Evolutionary conservation across 2,888 invertebrate genomes (phyloP), one percentile per base, ranked within the genome.

Genomic region (Eulithis prunata): DNA sequence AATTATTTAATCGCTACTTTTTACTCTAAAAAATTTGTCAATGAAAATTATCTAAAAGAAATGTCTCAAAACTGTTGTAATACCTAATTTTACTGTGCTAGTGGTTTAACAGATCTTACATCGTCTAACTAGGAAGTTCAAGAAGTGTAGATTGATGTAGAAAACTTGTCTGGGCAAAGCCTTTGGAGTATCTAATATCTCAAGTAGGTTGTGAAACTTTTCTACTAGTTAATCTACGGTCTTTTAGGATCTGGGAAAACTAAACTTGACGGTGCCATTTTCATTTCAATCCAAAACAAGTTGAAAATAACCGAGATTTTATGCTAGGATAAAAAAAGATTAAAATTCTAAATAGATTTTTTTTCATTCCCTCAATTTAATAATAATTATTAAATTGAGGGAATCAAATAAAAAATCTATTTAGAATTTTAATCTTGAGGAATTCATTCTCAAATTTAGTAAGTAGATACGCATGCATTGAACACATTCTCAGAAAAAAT

Each of bases 171-270:
- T 55, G 49, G 38, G 51, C 51, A 52, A 64, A 64, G 64, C 59
- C 60, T 56, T 57, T 60, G 51, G 36, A 56, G 56, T 45, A 60
- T 64, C 59, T 64, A 64, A 64, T 64, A 64, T 64, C 59, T 64
- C 64, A 64, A 60, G 60, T 51, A 62, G 55, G 60, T 60, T 56
- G 36, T 43, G 56, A 51, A 59, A 64, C 56, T 64, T 64, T 64
- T 60, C 55, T 51, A 59, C 36, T 59, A 60, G 59, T 60, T 60
- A 59, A 64, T 64, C 52, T 56, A 56, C 45, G 51, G 49, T 62
- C 53, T 58, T 64, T 41, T 58, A 58, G 49, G 47, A 54, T 47
- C 54, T 59, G 41, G 38, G 49, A 54, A 57, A 53, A 43, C 14
- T 51, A 43, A 62, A 58, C 63, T 57, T 53, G 12, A 6, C 41